Evolutionary conservation across 2,113 vertebrate species (phyloP).

Genomic region (Chamaetylas fuelleborni): DNA sequence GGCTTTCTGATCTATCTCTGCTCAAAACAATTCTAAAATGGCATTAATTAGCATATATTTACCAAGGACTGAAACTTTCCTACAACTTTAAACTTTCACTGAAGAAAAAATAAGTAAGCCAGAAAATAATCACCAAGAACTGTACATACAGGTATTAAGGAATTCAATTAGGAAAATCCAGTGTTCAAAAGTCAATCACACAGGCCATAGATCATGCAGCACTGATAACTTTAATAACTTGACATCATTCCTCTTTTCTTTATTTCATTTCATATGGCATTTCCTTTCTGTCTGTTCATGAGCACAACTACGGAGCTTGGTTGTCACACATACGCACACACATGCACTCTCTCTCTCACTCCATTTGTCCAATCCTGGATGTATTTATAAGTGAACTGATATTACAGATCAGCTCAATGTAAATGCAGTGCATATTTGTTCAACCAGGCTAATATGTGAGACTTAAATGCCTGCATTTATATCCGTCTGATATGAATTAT

Average conservation of each 20-base stretch:
- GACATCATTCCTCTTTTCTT: not conserved
- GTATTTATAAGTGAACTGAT: not conserved
- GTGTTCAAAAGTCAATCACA: not conserved
- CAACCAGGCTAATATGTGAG: not conserved
- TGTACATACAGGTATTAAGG: not conserved
- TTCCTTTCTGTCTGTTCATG: not conserved
- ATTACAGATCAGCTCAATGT: not conserved
- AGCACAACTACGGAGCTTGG: not conserved
- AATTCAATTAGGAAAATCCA: not conserved
- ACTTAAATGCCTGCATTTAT: slow-evolving; percentile 17
- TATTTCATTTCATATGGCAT: rapidly evolving
- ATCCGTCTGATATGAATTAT: slow-evolving; percentile 37
- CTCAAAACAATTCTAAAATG: not conserved
- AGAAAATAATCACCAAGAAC: not conserved
- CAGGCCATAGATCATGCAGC: rapidly evolving
- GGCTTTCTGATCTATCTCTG: not conserved
- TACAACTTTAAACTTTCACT: not conserved
- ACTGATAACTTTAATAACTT: not conserved
- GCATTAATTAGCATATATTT: not conserved
- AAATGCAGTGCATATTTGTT: not conserved
- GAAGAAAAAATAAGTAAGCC: not conserved
- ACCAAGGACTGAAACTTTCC: not conserved
- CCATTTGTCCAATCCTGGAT: not conserved
- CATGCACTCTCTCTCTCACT: not conserved
- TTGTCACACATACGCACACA: not conserved